phyloP scores from a whole-genome alignment of 2,888 invertebrate genomes.

The Taphrorychus bicolor region DNA sequence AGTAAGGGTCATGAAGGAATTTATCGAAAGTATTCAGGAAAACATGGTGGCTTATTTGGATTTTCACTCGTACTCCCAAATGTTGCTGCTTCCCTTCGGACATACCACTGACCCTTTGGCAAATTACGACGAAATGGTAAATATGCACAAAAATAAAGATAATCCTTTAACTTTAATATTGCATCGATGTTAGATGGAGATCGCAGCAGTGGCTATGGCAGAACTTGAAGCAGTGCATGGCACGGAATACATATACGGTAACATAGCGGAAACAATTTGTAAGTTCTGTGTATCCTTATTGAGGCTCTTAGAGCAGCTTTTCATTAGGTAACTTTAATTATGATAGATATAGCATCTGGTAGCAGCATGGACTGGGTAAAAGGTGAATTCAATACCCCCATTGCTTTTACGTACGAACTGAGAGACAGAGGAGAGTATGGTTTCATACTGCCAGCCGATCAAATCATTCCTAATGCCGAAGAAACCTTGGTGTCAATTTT shows the following conservation, averaged over 20 bases:
- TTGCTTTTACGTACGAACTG: slow-evolving; percentile 73
- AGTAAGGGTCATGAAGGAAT: slow-evolving; percentile 64
- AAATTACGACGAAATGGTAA: slow-evolving; percentile 67
- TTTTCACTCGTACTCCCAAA: slow-evolving; percentile 77
- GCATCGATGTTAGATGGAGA: slow-evolving; percentile 27
- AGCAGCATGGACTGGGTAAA: slow-evolving; percentile 79
- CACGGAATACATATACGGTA: slow-evolving; percentile 58
- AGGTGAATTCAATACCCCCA: slow-evolving; percentile 68
- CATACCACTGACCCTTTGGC: slow-evolving; percentile 65
- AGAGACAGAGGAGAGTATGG: slow-evolving; percentile 74
- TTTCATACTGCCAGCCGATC: slow-evolving; percentile 69
- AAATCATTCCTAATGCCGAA: slow-evolving; percentile 67
- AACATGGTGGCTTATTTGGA: slow-evolving; percentile 66
- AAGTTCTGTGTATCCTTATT: slow-evolving; percentile 38
- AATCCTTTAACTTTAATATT: neutral
- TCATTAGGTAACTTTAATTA: neutral
- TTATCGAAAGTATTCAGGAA: slow-evolving; percentile 56
- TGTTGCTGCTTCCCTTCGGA: slow-evolving; percentile 75
- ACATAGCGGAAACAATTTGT: slow-evolving; percentile 60
- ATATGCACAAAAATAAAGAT: slow-evolving; percentile 38
- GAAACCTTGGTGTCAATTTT: slow-evolving; percentile 64
- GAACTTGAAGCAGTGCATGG: slow-evolving; percentile 53
- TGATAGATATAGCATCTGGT: slow-evolving; percentile 70
- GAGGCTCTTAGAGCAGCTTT: neutral
- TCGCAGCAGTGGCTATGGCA: slow-evolving; percentile 40